Percentiles rank a stretch among this genome's conserved stretches.
phyloP scores from a whole-genome alignment of 2,113 vertebrate genomes.

The Elephantulus edwardii region DNA sequence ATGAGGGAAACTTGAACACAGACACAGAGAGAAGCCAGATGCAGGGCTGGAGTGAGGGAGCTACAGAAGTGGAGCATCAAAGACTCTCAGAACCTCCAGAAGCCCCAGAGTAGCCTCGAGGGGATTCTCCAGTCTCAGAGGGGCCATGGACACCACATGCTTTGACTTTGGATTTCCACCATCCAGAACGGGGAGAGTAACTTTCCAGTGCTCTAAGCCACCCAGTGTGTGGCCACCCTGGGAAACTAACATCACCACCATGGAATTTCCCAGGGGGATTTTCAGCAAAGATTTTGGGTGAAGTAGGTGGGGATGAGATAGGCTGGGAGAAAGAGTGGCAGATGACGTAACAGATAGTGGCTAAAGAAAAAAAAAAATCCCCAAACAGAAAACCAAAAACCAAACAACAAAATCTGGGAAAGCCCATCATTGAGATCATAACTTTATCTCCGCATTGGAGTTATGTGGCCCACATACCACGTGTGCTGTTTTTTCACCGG shows the following conservation, averaged over 20 bases:
- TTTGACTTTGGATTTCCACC: neutral
- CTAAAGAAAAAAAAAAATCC: neutral
- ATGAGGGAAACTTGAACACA: too few relatives aligned
- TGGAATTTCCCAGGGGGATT: neutral
- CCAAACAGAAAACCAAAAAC: too few relatives aligned
- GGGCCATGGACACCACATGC: neutral
- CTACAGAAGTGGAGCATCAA: neutral
- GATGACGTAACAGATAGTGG: neutral
- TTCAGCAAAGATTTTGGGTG: neutral
- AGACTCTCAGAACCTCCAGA: neutral
- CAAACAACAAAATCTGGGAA: neutral
- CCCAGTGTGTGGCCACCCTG: neutral
- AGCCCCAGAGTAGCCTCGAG: neutral
- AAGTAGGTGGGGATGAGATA: too few relatives aligned
- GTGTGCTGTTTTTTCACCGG: neutral
- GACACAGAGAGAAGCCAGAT: too few relatives aligned
- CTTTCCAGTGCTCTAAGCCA: neutral
- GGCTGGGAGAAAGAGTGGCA: neutral
- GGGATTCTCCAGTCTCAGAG: neutral
- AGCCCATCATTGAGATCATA: rapidly evolving
- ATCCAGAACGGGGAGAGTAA: neutral
- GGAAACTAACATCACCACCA: neutral
- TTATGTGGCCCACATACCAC: neutral
- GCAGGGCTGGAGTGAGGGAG: neutral
- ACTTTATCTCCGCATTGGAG: neutral